Evolutionary conservation across 2,797 vertebrate genomes (phyloP), one percentile per base, ranked within the genome.

Genomic region (Calcarius lapponicus): DNA sequence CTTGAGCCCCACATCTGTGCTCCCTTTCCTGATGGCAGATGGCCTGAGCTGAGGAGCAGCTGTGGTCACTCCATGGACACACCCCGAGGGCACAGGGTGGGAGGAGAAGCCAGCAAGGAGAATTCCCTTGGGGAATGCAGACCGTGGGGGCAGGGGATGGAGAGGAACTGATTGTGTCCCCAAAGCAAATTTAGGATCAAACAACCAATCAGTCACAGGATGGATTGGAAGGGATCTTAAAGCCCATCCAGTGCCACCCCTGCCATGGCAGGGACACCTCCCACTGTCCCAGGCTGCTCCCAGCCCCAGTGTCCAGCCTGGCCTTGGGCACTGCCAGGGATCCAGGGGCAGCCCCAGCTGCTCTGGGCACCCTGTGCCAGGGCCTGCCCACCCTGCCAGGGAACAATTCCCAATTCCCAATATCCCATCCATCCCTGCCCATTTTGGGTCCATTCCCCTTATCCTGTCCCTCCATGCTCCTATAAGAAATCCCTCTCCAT

Each of bases 1-100:
- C 95, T 93, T 79, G 90, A 2, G 18, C 62, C 92, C 83, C 58
- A 14, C 14, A 74, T 50, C 75, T 31, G 5, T 3, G 28, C 81
- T 66, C 34, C 11, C 26, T 26, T 42, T 21, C 7, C 13, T 10
- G 21, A 69, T 2, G 2, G 21, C 66, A 54, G 64, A 80, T 7
- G 79, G 71, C n/a, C 84, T 8, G 75, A 74, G 88, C 65, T 24
- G n/a, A 34, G 56, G n/a, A 34, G n/a, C 56, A 57, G 56, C 56
- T 34, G 54, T 34, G 54, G 54, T 10, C 57, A 2, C 25, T 25
- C 47, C 56, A 7, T 0, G 7, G 87, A 17, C 85, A 56, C 0
- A 0, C 19, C 6, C 25, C 1, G 0, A 2, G 24, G 51, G 29
- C n/a, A 19, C 17, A 4, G 11, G 4, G 40, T 4, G 32, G n/a